Evolutionary conservation across 2,797 vertebrate genomes (phyloP).

Genomic region (Pitangus sulphuratus): DNA sequence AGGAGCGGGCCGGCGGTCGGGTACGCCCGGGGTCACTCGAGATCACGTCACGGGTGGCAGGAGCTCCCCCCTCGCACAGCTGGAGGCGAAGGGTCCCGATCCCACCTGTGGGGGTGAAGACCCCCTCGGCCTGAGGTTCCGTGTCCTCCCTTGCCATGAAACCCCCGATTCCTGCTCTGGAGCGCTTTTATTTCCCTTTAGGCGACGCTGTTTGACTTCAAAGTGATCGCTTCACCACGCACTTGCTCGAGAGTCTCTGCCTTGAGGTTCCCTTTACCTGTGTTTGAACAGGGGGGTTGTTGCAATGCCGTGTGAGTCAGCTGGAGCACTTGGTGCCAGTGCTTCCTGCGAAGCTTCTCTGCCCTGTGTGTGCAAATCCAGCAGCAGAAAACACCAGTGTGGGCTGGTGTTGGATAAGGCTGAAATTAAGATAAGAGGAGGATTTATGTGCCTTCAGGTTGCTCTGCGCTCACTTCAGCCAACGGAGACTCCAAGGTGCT

Average conservation of each 20-base stretch:
- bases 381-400: rapidly evolving
- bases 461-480: rapidly evolving
- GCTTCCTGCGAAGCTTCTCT: background rate
- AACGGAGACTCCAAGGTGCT: rapidly evolving
- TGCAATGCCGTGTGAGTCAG: background rate
- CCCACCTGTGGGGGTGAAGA: too few species aligned
- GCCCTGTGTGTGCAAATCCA: background rate
- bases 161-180: background rate
- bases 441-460: rapidly evolving
- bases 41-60: rapidly evolving
- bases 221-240: rapidly evolving
- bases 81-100: too few species aligned
- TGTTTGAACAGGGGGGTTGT: background rate
- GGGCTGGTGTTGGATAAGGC: too few species aligned
- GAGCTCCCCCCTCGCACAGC: background rate
- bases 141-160: background rate
- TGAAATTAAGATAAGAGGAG: background rate
- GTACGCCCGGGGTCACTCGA: rapidly evolving
- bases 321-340: rapidly evolving
- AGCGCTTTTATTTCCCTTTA: background rate
- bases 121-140: background rate
- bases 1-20: background rate
- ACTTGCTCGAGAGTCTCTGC: rapidly evolving
- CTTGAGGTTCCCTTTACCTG: background rate
- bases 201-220: background rate